Conservation (phyloP, 2,888 invertebrate genomes). For the Dryococelus australis region DNA sequence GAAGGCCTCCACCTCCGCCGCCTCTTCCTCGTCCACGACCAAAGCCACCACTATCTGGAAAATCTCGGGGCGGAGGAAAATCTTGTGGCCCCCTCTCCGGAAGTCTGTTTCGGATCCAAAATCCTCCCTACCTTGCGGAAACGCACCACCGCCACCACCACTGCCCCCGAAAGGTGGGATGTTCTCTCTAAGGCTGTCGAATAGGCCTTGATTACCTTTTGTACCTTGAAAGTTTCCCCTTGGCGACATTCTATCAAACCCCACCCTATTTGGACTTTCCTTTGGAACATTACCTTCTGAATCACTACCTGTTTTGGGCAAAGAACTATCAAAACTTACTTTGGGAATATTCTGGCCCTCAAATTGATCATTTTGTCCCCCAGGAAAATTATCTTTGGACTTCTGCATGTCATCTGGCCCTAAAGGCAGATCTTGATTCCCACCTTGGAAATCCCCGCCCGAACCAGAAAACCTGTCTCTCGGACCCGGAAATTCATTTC, state of each 20-base stretch:
- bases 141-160: slow-evolving; percentile 34
- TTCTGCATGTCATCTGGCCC: slow-evolving; percentile 34
- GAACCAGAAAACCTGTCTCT: slow-evolving; percentile 40
- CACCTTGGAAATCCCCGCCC: slow-evolving; percentile 36
- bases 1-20: slow-evolving; percentile 25
- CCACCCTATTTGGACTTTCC: neutral
- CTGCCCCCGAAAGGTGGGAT: slow-evolving; percentile 32
- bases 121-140: slow-evolving; percentile 7
- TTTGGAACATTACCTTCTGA: neutral
- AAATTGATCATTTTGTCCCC: slow-evolving; percentile 30
- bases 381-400: slow-evolving; percentile 31
- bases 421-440: slow-evolving; percentile 38
- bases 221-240: slow-evolving; percentile 28
- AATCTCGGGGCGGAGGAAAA: slow-evolving; percentile 36
- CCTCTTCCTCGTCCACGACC: slow-evolving; percentile 33
- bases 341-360: neutral
- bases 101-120: neutral
- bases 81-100: slow-evolving; percentile 35
- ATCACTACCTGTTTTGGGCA: neutral
- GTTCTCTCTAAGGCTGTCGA: slow-evolving; percentile 27
- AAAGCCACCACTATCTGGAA: slow-evolving; percentile 31
- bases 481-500: slow-evolving; percentile 31
- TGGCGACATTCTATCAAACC: neutral
- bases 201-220: slow-evolving; percentile 31
- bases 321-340: neutral